phyloP scores from a whole-genome alignment of 2,888 invertebrate species.

The Synergus gifuensis region DNA sequence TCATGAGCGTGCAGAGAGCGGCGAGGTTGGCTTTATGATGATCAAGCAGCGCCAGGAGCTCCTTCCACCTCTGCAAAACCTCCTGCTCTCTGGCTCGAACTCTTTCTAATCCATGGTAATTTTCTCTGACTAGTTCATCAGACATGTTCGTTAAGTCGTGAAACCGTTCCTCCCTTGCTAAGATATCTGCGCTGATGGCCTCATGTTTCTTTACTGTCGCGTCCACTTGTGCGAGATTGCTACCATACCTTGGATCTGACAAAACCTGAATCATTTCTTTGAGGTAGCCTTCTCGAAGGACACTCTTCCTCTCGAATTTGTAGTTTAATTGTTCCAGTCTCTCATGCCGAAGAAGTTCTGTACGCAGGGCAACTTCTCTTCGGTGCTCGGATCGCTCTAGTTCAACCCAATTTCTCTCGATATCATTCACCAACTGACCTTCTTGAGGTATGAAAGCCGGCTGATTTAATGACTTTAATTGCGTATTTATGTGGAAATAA shows the following conservation, averaged over 20 bases:
- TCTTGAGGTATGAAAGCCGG: constrained; percentile 92
- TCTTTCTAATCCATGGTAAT: constrained; percentile 92
- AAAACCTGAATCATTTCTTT: constrained; percentile 98
- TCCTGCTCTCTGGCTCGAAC: constrained; percentile 86
- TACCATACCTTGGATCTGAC: constrained; percentile 94
- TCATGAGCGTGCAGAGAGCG: constrained; percentile 91
- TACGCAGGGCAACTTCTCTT: constrained; percentile 93
- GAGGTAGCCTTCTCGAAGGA: constrained; percentile 95
- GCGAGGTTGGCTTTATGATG: constrained; percentile 88
- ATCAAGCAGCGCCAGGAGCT: constrained; percentile 90
- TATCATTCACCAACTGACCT: constrained; percentile 95
- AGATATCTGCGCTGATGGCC: constrained; percentile 97
- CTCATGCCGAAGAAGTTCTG: constrained; percentile 94
- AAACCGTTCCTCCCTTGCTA: constrained; percentile 95
- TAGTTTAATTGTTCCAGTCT: constrained; percentile 96
- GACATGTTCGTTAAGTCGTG: constrained; percentile 96
- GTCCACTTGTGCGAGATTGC: constrained; percentile 94
- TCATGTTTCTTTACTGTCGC: constrained; percentile 99
- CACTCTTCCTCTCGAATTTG: constrained; percentile 97
- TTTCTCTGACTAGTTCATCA: constrained; percentile 92
- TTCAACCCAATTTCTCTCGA: constrained; percentile 96
- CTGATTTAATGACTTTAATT: constrained; percentile 95
- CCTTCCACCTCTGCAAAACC: constrained; percentile 92
- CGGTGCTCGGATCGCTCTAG: constrained; percentile 96
- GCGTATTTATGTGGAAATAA: constrained; percentile 97